Base-by-base conservation (phyloP, 1,140 invertebrate genomes). In the Subanguina moxae region DNA sequence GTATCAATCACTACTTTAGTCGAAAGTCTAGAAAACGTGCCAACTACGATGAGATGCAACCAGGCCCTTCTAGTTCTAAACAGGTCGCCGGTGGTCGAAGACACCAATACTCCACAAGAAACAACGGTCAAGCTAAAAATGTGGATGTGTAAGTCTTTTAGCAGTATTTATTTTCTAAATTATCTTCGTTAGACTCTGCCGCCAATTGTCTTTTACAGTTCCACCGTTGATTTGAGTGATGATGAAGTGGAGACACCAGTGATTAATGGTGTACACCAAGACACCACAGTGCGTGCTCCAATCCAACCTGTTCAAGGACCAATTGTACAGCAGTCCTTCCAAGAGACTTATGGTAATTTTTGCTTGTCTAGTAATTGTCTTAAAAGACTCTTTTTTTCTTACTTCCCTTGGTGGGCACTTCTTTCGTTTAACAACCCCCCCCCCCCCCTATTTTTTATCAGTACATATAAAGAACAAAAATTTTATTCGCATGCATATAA, bases 221-320 rank as follows among this genome's bases (percentile, higher is more conserved):
- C 32, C 32, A 56, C 52, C 21, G 28, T 56, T 56, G 52, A 56
- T 28, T 13, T 56, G 13, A 30, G 28, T 43, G 58, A 61, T 21
- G 58, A 61, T 32, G 58, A 61, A 25, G n/a, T 21, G n/a, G 19
- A 21, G 19, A 30, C 3, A 13, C n/a, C n/a, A 21, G 58, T 61
- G 8, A 43, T 3, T 8, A 61, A 61, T 28, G 62, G 71, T n/a
- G 21, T 9, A 13, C 64, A 56, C 28, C 52, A 66, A 19, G 85
- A 85, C 67, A 83, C 83, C 32, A 38, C 32, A 59, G 85, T 89
- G 21, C 80, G 88, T 69, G 86, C 88, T 23, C 88, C 88, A 25
- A 89, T 89, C 74, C 85, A 87, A 65, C 88, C 88, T 21, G 87
- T 84, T 43, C 85, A 86, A 73, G 88, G 88, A 80, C 85, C 87